Conservation (phyloP, 2,797 vertebrate species). For the Mionectes olivaceus region DNA sequence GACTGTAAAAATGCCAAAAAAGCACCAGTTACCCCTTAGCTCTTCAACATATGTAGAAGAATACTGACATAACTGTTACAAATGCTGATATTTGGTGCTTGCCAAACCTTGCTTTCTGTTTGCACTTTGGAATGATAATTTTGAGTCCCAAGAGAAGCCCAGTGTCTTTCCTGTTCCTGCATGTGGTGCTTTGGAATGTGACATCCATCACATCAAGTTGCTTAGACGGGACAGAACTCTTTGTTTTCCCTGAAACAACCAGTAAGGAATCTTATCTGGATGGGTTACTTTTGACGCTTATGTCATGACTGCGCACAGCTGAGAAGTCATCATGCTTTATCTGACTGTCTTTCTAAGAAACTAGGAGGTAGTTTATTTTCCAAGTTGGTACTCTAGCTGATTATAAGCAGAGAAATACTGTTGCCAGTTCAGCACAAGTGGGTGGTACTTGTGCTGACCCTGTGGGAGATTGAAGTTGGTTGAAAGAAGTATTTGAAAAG, state of each 20-base stretch:
- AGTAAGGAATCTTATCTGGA: not conserved
- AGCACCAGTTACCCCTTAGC: not conserved
- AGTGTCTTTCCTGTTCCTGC: not conserved
- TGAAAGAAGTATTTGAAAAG: not conserved
- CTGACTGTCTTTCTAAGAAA: not conserved
- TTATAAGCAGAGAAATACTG: not conserved
- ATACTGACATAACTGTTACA: not conserved
- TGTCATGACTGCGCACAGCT: not conserved
- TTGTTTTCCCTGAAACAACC: not conserved
- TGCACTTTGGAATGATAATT: not conserved
- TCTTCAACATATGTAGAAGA: not conserved
- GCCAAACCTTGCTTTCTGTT: not conserved
- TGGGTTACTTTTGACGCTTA: not conserved
- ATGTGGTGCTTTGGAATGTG: rapidly evolving
- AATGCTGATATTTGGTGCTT: not conserved
- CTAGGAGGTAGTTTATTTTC: not conserved
- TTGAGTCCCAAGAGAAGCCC: not conserved
- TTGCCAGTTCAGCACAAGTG: not conserved
- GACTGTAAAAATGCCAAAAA: not conserved
- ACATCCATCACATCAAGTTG: not conserved
- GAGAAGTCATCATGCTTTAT: not conserved
- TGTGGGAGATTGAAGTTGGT: not conserved
- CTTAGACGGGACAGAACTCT: not conserved
- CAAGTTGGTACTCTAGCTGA: not conserved
- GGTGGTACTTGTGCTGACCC: not conserved